A percentile compares a stretch with the other conserved stretches of the same genome.
Evolutionary conservation across 1,140 invertebrate species (phyloP).

Genomic region (Cataglyphis hispanica): DNA sequence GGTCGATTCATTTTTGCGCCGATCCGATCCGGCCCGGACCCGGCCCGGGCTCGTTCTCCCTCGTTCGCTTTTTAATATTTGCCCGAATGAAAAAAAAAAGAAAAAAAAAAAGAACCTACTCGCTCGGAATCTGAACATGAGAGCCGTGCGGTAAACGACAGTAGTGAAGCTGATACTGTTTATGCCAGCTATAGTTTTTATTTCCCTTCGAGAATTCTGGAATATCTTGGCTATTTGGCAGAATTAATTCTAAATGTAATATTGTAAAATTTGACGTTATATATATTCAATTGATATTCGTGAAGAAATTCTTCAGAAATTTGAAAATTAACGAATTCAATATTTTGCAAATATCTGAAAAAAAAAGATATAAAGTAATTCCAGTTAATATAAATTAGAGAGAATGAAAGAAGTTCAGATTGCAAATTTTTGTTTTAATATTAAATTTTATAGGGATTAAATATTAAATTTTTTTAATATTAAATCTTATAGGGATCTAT

Average conservation of each 20-base stretch:
- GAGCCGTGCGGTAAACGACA: not conserved
- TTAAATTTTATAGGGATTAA: too few relatives aligned
- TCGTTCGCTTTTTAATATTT: constrained; percentile 4
- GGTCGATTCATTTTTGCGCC: constrained; percentile 72
- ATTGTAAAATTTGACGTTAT: not conserved
- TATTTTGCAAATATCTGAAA: too few relatives aligned
- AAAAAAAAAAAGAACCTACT: too few relatives aligned
- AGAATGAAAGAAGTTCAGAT: too few relatives aligned
- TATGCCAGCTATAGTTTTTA: not conserved
- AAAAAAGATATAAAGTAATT: too few relatives aligned
- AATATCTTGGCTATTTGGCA: not conserved
- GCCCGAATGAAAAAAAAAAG: constrained; percentile 17
- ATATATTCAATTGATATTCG: constrained; percentile 32
- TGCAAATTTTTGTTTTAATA: too few relatives aligned
- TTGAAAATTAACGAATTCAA: too few relatives aligned
- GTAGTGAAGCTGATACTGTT: not conserved
- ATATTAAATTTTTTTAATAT: too few relatives aligned
- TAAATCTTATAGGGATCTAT: too few relatives aligned
- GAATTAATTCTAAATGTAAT: not conserved
- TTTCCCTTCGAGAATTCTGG: not conserved
- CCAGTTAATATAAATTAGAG: too few relatives aligned
- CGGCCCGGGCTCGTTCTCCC: not conserved
- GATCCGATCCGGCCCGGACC: not conserved
- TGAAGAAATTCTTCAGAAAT: not conserved
- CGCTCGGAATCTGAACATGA: not conserved